Percentiles rank a stretch among this genome's conserved stretches.
phyloP scores from a whole-genome alignment of 2,888 invertebrate species.

The Hoplodrina blanda region DNA sequence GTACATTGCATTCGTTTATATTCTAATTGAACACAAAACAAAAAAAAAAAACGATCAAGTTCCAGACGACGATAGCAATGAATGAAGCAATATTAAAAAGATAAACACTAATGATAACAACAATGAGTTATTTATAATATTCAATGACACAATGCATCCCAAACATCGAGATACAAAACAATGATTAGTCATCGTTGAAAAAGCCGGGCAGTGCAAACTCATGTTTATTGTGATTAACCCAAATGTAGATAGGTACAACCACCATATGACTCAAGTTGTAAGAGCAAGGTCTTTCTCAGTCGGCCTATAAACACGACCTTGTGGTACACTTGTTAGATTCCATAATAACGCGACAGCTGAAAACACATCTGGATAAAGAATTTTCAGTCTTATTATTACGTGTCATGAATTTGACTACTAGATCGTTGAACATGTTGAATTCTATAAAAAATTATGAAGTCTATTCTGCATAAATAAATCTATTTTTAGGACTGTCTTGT shows the following conservation, averaged over 20 bases:
- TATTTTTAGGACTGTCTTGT: constrained; percentile 26
- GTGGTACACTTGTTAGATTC: constrained; percentile 57
- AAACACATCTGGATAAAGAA: constrained; percentile 32
- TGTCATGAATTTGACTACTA: constrained; percentile 3
- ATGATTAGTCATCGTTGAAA: constrained; percentile 53
- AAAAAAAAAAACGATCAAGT: constrained; percentile 13
- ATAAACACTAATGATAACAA: constrained; percentile 15
- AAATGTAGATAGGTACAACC: constrained; percentile 44
- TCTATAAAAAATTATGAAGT: background rate
- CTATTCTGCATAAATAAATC: background rate
- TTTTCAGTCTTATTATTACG: constrained; percentile 28
- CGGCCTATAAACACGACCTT: constrained; percentile 65
- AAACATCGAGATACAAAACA: constrained; percentile 43
- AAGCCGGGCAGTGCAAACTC: constrained; percentile 42
- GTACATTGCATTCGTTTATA: constrained; percentile 9
- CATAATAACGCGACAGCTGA: constrained; percentile 29
- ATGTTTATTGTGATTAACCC: constrained; percentile 57
- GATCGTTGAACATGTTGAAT: background rate
- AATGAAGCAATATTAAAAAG: constrained; percentile 22
- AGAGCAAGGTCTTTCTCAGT: constrained; percentile 69
- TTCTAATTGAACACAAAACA: constrained; percentile 24
- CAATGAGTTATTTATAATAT: constrained; percentile 17
- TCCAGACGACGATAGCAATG: constrained; percentile 1
- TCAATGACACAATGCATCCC: constrained; percentile 36
- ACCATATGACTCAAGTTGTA: constrained; percentile 58